Conservation (phyloP, 2,888 invertebrate genomes). For the Drosophila nigricruria region DNA sequence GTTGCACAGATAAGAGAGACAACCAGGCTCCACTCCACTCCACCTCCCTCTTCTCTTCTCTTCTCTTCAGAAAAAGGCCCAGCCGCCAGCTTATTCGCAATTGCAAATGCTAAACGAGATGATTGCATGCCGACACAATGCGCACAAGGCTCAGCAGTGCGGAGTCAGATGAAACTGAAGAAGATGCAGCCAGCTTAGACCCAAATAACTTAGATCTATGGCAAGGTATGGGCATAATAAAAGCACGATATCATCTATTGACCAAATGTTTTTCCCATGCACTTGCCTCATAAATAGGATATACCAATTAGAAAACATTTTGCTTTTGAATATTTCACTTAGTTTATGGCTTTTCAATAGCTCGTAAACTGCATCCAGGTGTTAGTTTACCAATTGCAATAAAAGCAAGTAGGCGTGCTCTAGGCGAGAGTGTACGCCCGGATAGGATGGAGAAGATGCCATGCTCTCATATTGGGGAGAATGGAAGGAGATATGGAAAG, state of each 20-base stretch:
- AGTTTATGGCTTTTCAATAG: constrained; percentile 6
- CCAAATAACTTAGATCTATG: constrained; percentile 39
- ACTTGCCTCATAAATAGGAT: neutral
- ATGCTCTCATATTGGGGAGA: neutral
- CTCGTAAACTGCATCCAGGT: constrained; percentile 5
- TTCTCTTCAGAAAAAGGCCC: neutral
- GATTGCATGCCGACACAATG: constrained; percentile 61
- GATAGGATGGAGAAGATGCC: too few relatives aligned
- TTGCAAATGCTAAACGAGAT: constrained; percentile 52
- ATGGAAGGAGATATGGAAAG: neutral
- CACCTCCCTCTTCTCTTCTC: neutral
- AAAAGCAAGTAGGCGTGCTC: neutral
- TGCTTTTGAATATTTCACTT: constrained; percentile 5
- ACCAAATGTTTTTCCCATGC: constrained; percentile 7
- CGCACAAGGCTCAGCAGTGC: constrained; percentile 15
- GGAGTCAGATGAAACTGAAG: neutral
- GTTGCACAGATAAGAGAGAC: constrained; percentile 71
- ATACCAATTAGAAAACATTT: neutral
- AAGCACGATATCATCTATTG: constrained; percentile 35
- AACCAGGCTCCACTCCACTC: constrained; percentile 8
- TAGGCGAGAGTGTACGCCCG: too few relatives aligned
- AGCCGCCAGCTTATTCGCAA: constrained; percentile 24
- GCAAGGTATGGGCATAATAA: constrained; percentile 39
- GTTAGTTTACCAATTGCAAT: constrained; percentile 5
- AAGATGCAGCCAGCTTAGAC: constrained; percentile 25